Evolutionary conservation across 1,140 invertebrate genomes (phyloP).

Genomic region (Drosophila grimshawi): DNA sequence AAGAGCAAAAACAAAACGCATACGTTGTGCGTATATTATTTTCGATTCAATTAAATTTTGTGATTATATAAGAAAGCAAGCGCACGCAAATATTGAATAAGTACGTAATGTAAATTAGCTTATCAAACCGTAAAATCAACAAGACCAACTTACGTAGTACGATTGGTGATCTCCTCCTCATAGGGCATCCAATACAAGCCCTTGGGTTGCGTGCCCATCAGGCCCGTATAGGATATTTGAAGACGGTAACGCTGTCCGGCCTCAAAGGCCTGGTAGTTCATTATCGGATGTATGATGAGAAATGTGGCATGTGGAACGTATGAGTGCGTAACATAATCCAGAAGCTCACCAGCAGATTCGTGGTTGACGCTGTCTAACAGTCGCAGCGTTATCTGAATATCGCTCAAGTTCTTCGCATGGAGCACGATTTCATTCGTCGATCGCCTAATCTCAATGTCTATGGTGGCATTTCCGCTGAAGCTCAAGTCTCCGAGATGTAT

Average conservation of each 20-base stretch:
- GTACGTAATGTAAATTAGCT: constrained; percentile 8
- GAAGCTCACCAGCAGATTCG: constrained; percentile 20
- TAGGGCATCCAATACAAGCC: constrained; percentile 89
- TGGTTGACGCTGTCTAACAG: constrained; percentile 40
- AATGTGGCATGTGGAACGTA: constrained; percentile 43
- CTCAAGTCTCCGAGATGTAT: constrained; percentile 85
- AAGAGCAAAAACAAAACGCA: constrained; percentile 44
- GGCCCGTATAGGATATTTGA: constrained; percentile 71
- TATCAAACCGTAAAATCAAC: constrained; percentile 40
- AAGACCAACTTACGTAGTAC: constrained; percentile 62
- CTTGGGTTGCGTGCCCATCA: constrained; percentile 75
- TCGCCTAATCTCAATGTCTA: constrained; percentile 84
- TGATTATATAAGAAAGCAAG: constrained; percentile 35
- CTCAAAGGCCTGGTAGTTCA: constrained; percentile 74
- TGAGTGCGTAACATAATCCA: constrained; percentile 67
- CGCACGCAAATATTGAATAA: constrained; percentile 2
- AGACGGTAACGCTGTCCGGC: constrained; percentile 67
- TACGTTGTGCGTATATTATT: constrained; percentile 41
- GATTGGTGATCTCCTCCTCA: constrained; percentile 51
- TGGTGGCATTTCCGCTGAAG: constrained; percentile 87
- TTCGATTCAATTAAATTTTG: constrained; percentile 21
- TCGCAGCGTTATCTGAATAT: constrained; percentile 63
- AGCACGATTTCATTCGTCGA: constrained; percentile 85
- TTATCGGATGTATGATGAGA: constrained; percentile 68
- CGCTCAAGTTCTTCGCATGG: constrained; percentile 84